Percentiles rank a stretch among this genome's conserved stretches.
phyloP scores from a whole-genome alignment of 2,888 invertebrate species.

The Dysmachus trigonus region DNA sequence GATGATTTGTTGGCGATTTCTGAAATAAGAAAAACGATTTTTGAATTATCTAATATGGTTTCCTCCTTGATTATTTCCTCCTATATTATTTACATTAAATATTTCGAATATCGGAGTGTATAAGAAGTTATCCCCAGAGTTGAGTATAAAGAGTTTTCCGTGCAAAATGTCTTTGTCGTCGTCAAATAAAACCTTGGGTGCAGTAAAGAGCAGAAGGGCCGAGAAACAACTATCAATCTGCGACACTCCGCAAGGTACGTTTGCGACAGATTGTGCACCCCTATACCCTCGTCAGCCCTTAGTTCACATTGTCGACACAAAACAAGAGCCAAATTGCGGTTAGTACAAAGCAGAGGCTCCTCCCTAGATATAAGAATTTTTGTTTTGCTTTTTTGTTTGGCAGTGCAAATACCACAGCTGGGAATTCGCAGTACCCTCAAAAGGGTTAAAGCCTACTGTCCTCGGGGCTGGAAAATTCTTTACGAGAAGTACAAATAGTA shows the following conservation, averaged over 20 bases:
- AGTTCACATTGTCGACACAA: conserved; percentile 6
- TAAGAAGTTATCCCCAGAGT: neutral
- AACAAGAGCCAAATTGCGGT: conserved; percentile 44
- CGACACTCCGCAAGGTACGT: neutral
- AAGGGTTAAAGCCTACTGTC: conserved; percentile 46
- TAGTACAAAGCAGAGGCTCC: conserved; percentile 40
- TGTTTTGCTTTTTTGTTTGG: neutral
- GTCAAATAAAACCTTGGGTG: neutral
- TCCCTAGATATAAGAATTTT: neutral
- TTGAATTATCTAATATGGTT: no score
- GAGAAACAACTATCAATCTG: neutral
- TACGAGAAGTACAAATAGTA: conserved; percentile 9
- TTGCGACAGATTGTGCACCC: neutral
- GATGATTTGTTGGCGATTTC: no score
- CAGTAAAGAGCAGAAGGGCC: neutral
- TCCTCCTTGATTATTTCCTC: no score
- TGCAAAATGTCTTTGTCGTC: neutral
- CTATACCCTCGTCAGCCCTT: neutral
- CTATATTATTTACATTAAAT: no score
- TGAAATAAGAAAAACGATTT: no score
- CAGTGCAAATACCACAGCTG: conserved; percentile 42
- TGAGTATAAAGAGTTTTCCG: neutral
- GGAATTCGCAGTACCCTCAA: conserved; percentile 45
- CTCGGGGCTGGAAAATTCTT: conserved; percentile 44
- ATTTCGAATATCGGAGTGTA: neutral